Conservation (phyloP, 2,888 invertebrate genomes). For the Odontomyia ornata region DNA sequence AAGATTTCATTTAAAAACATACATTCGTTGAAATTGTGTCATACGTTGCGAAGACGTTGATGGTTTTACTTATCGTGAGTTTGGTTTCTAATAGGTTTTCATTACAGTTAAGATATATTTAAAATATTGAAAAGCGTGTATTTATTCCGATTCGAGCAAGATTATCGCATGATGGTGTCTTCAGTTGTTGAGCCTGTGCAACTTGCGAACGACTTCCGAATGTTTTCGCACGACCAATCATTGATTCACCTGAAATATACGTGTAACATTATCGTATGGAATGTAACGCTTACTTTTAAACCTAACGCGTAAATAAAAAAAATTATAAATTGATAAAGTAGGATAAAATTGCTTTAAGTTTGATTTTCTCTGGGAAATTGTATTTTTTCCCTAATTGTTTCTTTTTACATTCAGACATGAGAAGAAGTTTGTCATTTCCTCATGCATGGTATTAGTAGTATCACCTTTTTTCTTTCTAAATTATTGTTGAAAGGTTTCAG, state of each 20-base stretch:
- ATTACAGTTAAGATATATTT: constrained; percentile 31
- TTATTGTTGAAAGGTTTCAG: no score
- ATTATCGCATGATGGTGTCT: constrained; percentile 82
- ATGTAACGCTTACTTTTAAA: background rate
- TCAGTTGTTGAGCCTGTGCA: constrained; percentile 82
- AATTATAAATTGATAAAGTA: background rate
- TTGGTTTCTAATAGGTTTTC: background rate
- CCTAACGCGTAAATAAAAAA: background rate
- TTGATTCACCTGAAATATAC: constrained; percentile 75
- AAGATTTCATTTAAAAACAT: no score
- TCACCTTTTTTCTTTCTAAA: no score
- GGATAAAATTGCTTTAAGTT: background rate
- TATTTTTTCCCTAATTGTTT: no score
- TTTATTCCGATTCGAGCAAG: constrained; percentile 67
- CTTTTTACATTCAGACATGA: no score
- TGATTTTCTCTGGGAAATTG: background rate
- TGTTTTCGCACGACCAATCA: constrained; percentile 93
- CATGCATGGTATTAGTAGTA: no score
- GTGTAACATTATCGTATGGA: no score
- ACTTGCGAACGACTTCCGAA: constrained; percentile 87
- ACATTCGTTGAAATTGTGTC: no score
- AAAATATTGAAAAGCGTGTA: constrained; percentile 56
- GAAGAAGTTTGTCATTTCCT: no score
- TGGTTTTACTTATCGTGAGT: no score
- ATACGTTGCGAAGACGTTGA: no score